These are phyloP conservation scores for Dicentrarchus labrax DNA, from an alignment of 2,113 vertebrate species.

Conservation along the genomic window DNA sequence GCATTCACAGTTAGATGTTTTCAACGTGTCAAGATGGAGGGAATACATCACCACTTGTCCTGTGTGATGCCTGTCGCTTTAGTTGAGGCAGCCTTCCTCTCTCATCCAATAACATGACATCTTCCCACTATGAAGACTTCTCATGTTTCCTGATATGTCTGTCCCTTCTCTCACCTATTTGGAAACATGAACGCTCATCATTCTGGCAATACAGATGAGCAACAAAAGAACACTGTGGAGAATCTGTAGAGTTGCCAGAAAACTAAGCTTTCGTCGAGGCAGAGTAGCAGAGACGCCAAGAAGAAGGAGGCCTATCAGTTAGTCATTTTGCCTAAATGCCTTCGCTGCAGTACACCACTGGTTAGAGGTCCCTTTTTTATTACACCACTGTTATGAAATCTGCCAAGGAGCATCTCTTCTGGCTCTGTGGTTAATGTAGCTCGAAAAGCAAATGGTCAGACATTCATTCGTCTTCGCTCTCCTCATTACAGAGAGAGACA, in stretches of 20 bases:
- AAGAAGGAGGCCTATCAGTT: constrained; percentile 46
- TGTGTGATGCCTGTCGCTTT: constrained; percentile 31
- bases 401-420: constrained; percentile 74
- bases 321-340: constrained; percentile 62
- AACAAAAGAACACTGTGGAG: constrained; percentile 18
- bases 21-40: constrained; percentile 33
- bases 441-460: constrained; percentile 82
- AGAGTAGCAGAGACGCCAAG: constrained; percentile 8
- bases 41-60: constrained; percentile 40
- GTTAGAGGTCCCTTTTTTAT: constrained; percentile 73
- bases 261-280: constrained; percentile 36
- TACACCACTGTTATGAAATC: constrained; percentile 79
- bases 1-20: constrained; percentile 36
- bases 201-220: constrained; percentile 32
- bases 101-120: constrained; percentile 33
- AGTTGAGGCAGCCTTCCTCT: constrained; percentile 17
- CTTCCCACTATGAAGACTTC: not conserved
- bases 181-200: constrained; percentile 19
- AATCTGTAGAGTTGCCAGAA: constrained; percentile 26
- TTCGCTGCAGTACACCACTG: constrained; percentile 55
- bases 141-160: constrained; percentile 15
- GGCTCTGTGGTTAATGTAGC: constrained; percentile 80
- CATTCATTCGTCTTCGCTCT: constrained; percentile 68
- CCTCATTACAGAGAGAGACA: constrained; percentile 72
- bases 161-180: constrained; percentile 10